Conservation (phyloP, 2,113 vertebrate genomes). For the Hippocampus abdominalis region DNA sequence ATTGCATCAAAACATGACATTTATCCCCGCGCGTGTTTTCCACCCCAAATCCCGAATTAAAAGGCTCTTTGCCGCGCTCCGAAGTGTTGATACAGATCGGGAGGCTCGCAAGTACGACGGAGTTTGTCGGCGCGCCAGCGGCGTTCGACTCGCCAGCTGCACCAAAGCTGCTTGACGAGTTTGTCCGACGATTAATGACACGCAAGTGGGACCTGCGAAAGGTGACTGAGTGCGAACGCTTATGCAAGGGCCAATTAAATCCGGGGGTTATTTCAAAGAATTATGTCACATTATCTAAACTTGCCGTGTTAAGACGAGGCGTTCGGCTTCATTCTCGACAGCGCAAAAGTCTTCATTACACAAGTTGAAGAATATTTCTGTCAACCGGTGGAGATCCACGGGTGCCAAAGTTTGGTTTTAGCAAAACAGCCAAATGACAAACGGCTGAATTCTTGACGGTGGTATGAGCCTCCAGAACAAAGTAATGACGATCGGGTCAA, state of each 20-base stretch:
- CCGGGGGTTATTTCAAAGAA: not conserved
- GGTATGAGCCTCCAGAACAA: too few species aligned
- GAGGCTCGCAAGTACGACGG: not conserved
- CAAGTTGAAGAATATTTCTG: too few species aligned
- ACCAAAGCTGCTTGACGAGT: not conserved
- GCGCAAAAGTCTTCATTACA: too few species aligned
- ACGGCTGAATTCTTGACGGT: too few species aligned
- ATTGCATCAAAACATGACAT: slow-evolving; percentile 5
- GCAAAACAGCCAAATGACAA: too few species aligned
- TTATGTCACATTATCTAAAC: too few species aligned
- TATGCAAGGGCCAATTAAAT: not conserved
- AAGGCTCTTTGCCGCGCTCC: not conserved
- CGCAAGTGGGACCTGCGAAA: not conserved
- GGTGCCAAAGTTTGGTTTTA: too few species aligned
- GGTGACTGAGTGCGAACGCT: not conserved
- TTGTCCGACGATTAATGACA: not conserved
- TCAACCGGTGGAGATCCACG: too few species aligned
- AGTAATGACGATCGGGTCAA: too few species aligned
- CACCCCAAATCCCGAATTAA: not conserved
- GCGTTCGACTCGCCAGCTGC: not conserved
- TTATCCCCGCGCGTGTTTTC: not conserved
- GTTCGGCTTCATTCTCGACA: too few species aligned
- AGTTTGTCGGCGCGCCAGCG: not conserved
- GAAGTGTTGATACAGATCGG: not conserved
- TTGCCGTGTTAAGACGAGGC: too few species aligned